Percentiles rank a stretch among this genome's conserved stretches.
Evolutionary conservation across 30 jellyfish, hydroid and myxozoan species (phyloP).

Genomic region (Euphysa ruthae): DNA sequence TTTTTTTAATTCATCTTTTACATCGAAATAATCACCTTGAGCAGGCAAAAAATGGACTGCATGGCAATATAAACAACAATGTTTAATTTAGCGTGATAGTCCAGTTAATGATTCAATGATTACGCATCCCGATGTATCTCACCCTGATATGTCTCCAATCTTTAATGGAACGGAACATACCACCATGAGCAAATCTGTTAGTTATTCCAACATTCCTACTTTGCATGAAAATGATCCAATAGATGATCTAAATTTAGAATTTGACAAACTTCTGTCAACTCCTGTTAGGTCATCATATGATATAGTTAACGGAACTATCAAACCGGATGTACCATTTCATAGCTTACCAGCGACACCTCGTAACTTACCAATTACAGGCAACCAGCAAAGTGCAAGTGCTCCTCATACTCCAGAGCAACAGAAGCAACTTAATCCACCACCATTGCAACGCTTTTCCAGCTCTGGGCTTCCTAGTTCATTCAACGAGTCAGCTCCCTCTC

Average conservation of each 20-base stretch:
- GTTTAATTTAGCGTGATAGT: constrained; percentile 3
- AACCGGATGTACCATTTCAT: not conserved
- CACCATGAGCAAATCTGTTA: no score
- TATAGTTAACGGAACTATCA: not conserved
- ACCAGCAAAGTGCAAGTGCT: constrained; percentile 13
- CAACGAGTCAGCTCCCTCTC: constrained; percentile 24
- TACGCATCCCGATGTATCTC: constrained; percentile 2
- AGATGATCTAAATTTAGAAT: no score
- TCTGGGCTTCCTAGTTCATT: not conserved
- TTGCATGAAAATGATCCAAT: not conserved
- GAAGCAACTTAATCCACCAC: constrained; percentile 1
- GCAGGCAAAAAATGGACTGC: no score
- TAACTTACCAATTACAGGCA: not conserved
- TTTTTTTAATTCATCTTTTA: no score
- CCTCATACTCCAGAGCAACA: constrained; percentile 37
- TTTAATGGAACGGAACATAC: no score
- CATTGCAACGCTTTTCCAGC: not conserved
- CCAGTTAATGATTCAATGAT: not conserved
- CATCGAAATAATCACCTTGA: no score
- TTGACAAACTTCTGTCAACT: not conserved
- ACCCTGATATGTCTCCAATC: not conserved
- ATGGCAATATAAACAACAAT: no score
- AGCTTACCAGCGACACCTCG: constrained; percentile 46
- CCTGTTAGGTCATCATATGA: constrained; percentile 2
- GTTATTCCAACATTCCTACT: not conserved